Base-by-base conservation (phyloP, 2,113 vertebrate genomes). In the Saccopteryx leptura region DNA sequence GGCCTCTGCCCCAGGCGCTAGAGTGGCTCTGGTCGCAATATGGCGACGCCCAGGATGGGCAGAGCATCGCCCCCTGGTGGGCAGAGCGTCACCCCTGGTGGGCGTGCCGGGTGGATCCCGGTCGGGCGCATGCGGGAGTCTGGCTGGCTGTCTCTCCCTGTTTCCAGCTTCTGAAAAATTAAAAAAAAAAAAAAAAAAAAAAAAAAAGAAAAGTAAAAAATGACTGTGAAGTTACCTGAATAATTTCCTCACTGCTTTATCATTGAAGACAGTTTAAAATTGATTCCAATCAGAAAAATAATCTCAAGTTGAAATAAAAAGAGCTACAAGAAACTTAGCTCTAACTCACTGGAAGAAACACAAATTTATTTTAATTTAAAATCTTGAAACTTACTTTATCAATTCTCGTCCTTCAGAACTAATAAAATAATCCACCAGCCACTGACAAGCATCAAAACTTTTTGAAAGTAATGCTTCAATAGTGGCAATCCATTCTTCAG, bases 401-500 rank as follows among this genome's bases (percentile, higher is more conserved):
- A 99, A 99, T 98, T 99, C 99, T 66, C 99, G 97, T 5, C 99
- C 99, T 98, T 99, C 99, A 17, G 99, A 98, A 82, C 99, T 98
- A 2, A 99, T 98, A 39, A 99, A 98, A 97, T 99, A 99, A 95
- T 99, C 99, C 95, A 99, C 99, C 97, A 99, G 98, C 99, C 99
- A 99, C 97, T 99, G 99, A 92, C 99, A 99, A 15, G 99, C 99
- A 97, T 99, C 99, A 68, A 99, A 99, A 98, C 99, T 99, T 98
- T 99, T 99, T 56, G 99, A 99, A 81, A 99, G 99, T 98, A 99
- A 96, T 24, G 99, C 99, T 98, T 99, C 99, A 88, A 99, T 99
- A 21, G 99, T 99, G 31, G 99, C 99, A 97, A 99, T 99, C 99
- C 99, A 99, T 95, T 99, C 99, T 98, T 99, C 99, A 83, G 99